Evolutionary conservation across 1,140 invertebrate species (phyloP).

Genomic region (Polypedilum vanderplanki): DNA sequence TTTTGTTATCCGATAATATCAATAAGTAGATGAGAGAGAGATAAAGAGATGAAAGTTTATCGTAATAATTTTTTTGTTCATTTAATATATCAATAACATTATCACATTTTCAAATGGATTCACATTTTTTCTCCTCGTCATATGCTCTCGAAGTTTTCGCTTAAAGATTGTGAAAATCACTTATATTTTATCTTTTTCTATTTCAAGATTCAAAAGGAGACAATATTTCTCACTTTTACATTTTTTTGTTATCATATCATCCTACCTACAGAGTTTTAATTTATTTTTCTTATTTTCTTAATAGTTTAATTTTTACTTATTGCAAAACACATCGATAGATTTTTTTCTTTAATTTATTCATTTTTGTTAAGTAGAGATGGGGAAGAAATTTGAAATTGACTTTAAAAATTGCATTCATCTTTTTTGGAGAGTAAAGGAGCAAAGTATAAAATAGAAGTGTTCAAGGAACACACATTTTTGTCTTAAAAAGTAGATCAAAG

Average conservation of each 20-base stretch:
- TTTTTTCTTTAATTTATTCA: not conserved
- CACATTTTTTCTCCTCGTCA: not conserved
- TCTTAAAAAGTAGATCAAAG: too few species aligned
- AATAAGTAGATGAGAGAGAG: slow-evolving; percentile 4
- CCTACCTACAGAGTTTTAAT: not conserved
- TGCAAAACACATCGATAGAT: slow-evolving; percentile 6
- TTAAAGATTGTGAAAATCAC: not conserved
- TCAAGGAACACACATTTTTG: too few species aligned
- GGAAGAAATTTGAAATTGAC: not conserved
- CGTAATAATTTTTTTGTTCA: slow-evolving; percentile 8
- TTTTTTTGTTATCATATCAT: not conserved
- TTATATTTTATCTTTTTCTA: not conserved
- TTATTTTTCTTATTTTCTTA: not conserved
- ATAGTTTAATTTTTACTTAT: not conserved
- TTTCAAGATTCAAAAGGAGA: not conserved
- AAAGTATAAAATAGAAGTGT: too few species aligned
- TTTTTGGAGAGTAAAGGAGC: not conserved
- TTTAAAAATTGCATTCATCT: not conserved
- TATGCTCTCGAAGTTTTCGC: not conserved
- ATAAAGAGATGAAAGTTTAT: not conserved
- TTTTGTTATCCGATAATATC: not conserved
- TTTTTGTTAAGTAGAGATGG: not conserved
- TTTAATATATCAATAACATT: slow-evolving; percentile 20
- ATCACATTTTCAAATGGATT: slow-evolving; percentile 2
- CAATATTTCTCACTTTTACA: not conserved